phyloP scores from a whole-genome alignment of 2,113 vertebrate genomes.

The Hippocampus mohnikei region DNA sequence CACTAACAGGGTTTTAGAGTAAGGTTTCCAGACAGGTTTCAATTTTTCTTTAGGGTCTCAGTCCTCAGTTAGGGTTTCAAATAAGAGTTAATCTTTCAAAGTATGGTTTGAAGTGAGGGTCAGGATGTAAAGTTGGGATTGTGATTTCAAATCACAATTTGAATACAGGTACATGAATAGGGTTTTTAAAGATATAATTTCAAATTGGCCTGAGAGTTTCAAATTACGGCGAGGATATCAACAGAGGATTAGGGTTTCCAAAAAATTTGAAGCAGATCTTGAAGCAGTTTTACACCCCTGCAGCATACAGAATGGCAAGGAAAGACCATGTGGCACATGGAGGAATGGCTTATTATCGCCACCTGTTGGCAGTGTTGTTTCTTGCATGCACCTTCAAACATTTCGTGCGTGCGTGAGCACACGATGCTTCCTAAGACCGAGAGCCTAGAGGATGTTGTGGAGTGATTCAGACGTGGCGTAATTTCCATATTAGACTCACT shows the following conservation, averaged over 20 bases:
- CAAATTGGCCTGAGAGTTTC: too few relatives aligned
- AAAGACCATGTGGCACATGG: not conserved
- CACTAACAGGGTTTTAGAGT: too few relatives aligned
- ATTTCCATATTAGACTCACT: conserved; percentile 36
- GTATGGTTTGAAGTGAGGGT: not conserved
- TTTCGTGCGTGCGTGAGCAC: not conserved
- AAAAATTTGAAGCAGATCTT: not conserved
- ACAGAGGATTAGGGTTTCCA: too few relatives aligned
- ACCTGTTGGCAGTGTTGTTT: not conserved
- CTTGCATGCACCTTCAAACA: not conserved
- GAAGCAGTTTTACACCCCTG: not conserved
- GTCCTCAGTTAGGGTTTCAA: too few relatives aligned
- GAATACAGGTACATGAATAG: too few relatives aligned
- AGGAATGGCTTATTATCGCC: not conserved
- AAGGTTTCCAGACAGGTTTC: too few relatives aligned
- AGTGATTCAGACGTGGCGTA: conserved; percentile 14
- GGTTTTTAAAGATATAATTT: not conserved
- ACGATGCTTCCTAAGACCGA: conserved; percentile 21
- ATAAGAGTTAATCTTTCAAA: too few relatives aligned
- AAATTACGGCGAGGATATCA: too few relatives aligned
- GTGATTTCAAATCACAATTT: too few relatives aligned
- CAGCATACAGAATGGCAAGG: not conserved
- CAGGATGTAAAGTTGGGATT: not conserved
- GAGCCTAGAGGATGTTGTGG: conserved; percentile 35
- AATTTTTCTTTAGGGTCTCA: too few relatives aligned